Percentiles rank a stretch among this genome's conserved stretches.
phyloP scores from a whole-genome alignment of 2,888 invertebrate genomes.

The Drosophila setosimentum region DNA sequence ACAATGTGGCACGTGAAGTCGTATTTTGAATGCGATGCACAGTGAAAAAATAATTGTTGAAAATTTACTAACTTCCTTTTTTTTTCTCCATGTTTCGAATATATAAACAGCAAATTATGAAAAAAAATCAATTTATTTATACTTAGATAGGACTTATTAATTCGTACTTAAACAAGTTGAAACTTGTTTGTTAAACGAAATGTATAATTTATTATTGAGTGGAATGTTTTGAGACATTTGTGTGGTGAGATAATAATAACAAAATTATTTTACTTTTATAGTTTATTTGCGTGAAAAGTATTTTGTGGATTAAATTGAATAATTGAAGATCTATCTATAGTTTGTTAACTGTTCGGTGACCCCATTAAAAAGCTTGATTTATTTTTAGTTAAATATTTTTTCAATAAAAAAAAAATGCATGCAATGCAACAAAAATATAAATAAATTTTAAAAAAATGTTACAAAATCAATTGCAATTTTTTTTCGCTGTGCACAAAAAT shows the following conservation, averaged over 20 bases:
- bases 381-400: background rate
- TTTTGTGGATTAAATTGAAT: background rate
- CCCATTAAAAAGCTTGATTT: background rate
- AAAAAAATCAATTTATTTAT: background rate
- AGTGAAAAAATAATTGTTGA: background rate
- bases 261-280: background rate
- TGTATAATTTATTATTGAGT: background rate
- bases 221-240: background rate
- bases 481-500: background rate
- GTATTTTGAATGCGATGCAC: constrained; percentile 1
- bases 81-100: no score
- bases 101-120: background rate
- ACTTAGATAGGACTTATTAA: no score
- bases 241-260: background rate
- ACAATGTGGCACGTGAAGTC: constrained; percentile 63
- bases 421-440: background rate
- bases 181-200: background rate
- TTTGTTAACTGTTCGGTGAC: background rate
- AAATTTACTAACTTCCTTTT: background rate
- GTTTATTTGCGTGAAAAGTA: background rate
- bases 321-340: fast-evolving
- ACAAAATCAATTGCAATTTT: background rate
- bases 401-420: background rate
- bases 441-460: background rate
- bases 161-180: no score